phyloP scores from a whole-genome alignment of 2,888 invertebrate species.

The Tricholauxania praeusta region DNA sequence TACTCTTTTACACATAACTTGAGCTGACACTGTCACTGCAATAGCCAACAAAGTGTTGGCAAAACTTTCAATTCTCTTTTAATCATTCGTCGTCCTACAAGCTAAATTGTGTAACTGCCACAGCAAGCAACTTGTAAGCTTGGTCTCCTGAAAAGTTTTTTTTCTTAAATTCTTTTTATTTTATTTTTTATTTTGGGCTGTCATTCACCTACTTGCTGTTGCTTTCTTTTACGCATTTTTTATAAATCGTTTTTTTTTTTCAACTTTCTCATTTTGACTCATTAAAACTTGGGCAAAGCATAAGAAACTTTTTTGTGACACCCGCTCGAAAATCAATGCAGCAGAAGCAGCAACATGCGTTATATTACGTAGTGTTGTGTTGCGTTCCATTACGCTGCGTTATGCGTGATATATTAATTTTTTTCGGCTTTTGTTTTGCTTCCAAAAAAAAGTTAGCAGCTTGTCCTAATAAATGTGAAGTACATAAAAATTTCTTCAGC shows the following conservation, averaged over 20 bases:
- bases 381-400: background rate
- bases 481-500: too few relatives aligned
- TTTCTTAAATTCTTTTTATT: too few relatives aligned
- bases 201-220: too few relatives aligned
- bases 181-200: too few relatives aligned
- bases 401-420: too few relatives aligned
- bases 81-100: too few relatives aligned
- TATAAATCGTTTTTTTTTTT: background rate
- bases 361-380: background rate
- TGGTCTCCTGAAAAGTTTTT: too few relatives aligned
- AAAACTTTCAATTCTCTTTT: background rate
- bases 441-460: too few relatives aligned
- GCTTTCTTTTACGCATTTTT: background rate
- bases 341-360: background rate
- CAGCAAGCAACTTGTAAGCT: too few relatives aligned
- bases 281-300: conserved; percentile 5
- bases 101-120: background rate
- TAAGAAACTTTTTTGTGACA: conserved; percentile 5
- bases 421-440: too few relatives aligned
- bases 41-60: conserved; percentile 20
- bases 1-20: too few relatives aligned
- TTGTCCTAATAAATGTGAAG: too few relatives aligned
- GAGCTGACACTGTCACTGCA: conserved; percentile 8
- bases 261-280: background rate
- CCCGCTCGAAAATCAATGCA: background rate